Conservation (phyloP, 2,888 invertebrate genomes). For the Agapostemon virescens region DNA sequence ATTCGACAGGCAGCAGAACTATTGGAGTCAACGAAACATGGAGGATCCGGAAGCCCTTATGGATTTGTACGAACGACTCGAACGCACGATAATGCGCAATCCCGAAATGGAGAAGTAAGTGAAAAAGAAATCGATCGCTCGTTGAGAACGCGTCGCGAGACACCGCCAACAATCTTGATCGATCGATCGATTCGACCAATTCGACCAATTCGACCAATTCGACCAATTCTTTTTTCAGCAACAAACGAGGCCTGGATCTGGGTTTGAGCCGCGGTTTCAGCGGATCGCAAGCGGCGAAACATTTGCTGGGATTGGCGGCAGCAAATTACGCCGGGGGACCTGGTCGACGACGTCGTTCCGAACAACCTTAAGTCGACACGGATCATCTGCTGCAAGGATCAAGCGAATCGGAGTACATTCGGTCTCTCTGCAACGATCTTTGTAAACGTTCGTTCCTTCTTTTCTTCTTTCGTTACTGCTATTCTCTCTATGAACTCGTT, state of each 20-base stretch:
- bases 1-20: constrained; percentile 64
- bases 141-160: neutral
- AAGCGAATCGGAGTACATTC: too few relatives aligned
- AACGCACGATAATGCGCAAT: constrained; percentile 86
- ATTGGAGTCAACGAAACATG: constrained; percentile 80
- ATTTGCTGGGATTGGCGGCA: constrained; percentile 93
- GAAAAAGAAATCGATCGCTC: neutral
- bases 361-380: constrained; percentile 72
- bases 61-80: constrained; percentile 84
- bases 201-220: neutral
- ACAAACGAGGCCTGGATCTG: constrained; percentile 92
- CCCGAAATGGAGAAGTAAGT: constrained; percentile 91
- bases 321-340: constrained; percentile 95
- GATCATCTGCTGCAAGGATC: constrained; percentile 4
- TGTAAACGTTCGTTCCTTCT: constrained; percentile 13
- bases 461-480: neutral
- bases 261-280: constrained; percentile 94
- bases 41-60: constrained; percentile 90
- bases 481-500: neutral
- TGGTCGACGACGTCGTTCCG: constrained; percentile 89
- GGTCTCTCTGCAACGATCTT: constrained; percentile 1
- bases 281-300: constrained; percentile 94
- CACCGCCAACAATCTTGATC: neutral
- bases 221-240: constrained; percentile 81
- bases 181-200: neutral